Percentiles rank a stretch among this genome's conserved stretches.
These are phyloP conservation scores for Coremacera marginata DNA, from an alignment of 2,888 invertebrate species.

Conservation along the genomic window DNA sequence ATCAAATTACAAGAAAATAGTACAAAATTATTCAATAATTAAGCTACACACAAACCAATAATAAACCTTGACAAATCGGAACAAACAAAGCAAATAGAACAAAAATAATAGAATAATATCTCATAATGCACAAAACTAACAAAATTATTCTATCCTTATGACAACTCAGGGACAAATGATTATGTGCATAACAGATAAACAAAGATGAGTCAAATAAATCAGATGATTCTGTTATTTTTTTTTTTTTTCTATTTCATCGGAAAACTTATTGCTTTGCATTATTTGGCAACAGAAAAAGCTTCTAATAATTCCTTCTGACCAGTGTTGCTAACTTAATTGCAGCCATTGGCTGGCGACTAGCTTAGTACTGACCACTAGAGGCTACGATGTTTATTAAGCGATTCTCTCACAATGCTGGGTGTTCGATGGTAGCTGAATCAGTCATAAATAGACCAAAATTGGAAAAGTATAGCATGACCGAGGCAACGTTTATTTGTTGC, in stretches of 20 bases:
- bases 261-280: slow-evolving; percentile 39
- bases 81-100: background rate
- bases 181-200: background rate
- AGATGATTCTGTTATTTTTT: background rate
- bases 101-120: background rate
- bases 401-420: background rate
- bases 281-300: background rate
- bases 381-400: no score
- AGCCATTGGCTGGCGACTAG: background rate
- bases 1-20: no score
- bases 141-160: no score
- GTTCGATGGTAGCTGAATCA: background rate
- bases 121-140: background rate
- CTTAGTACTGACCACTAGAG: no score
- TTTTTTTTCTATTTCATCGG: background rate
- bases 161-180: no score
- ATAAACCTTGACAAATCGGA: no score
- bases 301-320: background rate
- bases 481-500: background rate
- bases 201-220: background rate
- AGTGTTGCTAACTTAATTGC: background rate
- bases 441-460: background rate
- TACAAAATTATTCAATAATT: no score
- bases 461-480: background rate
- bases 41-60: no score